Base-by-base conservation (phyloP, 2,797 vertebrate species). In the Saguinus oedipus region DNA sequence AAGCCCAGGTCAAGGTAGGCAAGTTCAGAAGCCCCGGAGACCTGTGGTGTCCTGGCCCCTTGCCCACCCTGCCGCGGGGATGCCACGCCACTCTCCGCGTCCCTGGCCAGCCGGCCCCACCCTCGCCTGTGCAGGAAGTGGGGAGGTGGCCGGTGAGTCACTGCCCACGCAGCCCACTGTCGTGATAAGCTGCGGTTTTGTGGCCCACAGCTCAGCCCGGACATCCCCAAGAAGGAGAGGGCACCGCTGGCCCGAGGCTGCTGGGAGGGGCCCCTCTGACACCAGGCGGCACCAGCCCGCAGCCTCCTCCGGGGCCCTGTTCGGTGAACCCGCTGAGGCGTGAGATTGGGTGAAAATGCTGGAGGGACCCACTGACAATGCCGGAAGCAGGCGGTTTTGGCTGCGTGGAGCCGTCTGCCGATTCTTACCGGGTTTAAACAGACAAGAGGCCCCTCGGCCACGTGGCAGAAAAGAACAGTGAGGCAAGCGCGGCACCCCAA, bases 221-320 rank as follows among this genome's bases (percentile, higher is more conserved):
- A 39, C 7, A 27, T 13, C 53, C 15, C 1, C 24, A 0, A 55
- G 70, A 48, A 48, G n/a, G 20, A 70, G 48, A 78, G 82, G 42
- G 26, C 22, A 27, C 44, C 5, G 2, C 8, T 22, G 85, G 64
- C 81, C 92, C 20, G 5, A 0, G 46, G 75, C 39, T 22, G 9
- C 78, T 0, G 6, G 27, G 36, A 10, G 26, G 7, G 68, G 5
- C 2, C 2, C 13, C 55, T 44, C 53, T 0, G 0, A 5, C 1
- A 30, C 42, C 19, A 36, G 4, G 36, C 2, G 27, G 76, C 0
- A 1, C 20, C 4, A 0, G 13, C 46, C 39, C 9, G 0, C 42
- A 46, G 1, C 20, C 14, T 27, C 76, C 2, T 76, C 2, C 6
- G 6, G 4, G 55, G 30, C 15, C 68, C 44, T 42, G 1, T 12